Evolutionary conservation across 2,797 vertebrate genomes (phyloP).

Genomic region (Parotocinclus haroldoi): DNA sequence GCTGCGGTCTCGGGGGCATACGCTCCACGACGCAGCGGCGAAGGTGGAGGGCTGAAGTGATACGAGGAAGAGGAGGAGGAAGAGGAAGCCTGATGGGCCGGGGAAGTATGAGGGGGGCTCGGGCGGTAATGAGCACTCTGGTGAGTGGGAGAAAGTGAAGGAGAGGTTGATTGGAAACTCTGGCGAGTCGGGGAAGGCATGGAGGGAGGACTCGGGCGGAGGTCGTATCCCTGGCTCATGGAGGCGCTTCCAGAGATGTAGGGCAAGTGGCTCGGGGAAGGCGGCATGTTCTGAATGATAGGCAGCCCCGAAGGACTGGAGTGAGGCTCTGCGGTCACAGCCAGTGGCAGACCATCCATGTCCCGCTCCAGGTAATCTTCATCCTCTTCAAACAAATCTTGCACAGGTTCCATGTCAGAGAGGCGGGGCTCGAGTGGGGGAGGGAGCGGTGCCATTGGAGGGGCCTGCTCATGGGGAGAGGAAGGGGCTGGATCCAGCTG

Average conservation of each 20-base stretch:
- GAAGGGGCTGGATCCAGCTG: constrained; percentile 55
- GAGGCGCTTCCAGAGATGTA: constrained; percentile 75
- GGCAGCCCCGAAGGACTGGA: constrained; percentile 74
- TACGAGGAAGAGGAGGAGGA: constrained; percentile 64
- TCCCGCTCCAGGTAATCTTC: constrained; percentile 80
- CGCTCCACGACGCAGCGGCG: constrained; percentile 81
- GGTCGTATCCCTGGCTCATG: constrained; percentile 81
- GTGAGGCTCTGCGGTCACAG: constrained; percentile 75
- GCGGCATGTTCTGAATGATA: constrained; percentile 80
- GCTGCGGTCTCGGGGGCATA: constrained; percentile 77
- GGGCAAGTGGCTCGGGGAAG: constrained; percentile 70
- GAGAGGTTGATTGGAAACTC: constrained; percentile 79
- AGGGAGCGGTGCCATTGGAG: constrained; percentile 33
- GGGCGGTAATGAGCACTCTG: constrained; percentile 81
- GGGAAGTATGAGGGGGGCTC: constrained; percentile 80
- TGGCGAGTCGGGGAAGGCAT: constrained; percentile 81
- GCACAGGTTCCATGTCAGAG: constrained; percentile 77
- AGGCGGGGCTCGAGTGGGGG: constrained; percentile 68
- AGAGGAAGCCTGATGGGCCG: constrained; percentile 73
- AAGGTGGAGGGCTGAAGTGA: constrained; percentile 83
- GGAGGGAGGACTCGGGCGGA: constrained; percentile 75
- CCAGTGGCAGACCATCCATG: constrained; percentile 75
- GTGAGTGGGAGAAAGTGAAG: constrained; percentile 82
- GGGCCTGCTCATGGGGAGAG: constrained; percentile 45
- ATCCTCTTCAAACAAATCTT: constrained; percentile 79